Percentiles rank a stretch among this genome's conserved stretches.
These are phyloP conservation scores for Muntiacus muntjak DNA, from an alignment of 2,113 vertebrate genomes.

Conservation along the genomic window DNA sequence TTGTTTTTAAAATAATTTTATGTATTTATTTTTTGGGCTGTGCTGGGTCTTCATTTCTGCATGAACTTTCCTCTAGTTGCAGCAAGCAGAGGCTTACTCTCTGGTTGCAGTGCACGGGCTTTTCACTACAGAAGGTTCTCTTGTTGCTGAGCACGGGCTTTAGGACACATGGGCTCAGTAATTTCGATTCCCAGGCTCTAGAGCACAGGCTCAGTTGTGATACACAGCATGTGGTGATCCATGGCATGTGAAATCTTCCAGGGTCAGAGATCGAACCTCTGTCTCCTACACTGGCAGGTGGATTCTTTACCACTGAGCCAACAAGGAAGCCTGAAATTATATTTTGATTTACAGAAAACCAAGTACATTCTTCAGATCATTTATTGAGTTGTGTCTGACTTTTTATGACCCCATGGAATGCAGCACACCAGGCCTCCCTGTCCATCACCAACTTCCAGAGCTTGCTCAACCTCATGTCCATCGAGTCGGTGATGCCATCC, in stretches of 20 bases:
- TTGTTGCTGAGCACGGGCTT: background rate
- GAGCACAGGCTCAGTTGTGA: background rate
- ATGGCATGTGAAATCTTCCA: background rate
- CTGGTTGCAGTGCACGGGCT: background rate
- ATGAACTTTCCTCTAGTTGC: background rate
- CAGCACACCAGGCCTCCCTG: background rate
- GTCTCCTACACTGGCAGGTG: background rate
- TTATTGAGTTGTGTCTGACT: background rate
- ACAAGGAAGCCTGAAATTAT: background rate
- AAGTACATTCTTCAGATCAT: background rate
- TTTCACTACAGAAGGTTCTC: background rate
- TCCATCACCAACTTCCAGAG: background rate
- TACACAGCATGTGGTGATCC: background rate
- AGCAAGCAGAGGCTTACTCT: background rate
- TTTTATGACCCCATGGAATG: background rate
- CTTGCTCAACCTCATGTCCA: background rate
- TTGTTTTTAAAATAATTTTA: background rate
- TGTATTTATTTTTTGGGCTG: background rate
- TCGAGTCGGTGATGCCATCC: background rate
- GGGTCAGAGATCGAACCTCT: background rate
- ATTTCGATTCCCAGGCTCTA: background rate
- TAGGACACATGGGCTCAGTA: background rate
- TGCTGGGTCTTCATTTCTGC: background rate
- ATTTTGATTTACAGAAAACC: background rate
- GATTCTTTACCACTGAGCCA: background rate